Conservation (phyloP, 2,113 vertebrate genomes). For the Sphaerodactylus townsendi region DNA sequence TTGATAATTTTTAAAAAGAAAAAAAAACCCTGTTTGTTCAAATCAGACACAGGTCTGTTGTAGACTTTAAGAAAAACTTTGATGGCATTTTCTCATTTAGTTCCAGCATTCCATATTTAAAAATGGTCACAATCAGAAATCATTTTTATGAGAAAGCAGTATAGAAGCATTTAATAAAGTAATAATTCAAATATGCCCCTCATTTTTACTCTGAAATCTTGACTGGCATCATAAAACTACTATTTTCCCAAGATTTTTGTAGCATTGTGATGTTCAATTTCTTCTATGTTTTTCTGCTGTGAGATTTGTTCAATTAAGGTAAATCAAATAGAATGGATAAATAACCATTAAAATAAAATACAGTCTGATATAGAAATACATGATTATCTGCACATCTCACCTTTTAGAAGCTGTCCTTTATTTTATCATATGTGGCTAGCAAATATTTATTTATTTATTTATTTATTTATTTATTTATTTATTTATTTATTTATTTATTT, state of each 20-base stretch:
- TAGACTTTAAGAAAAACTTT: constrained; percentile 57
- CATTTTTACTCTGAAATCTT: constrained; percentile 13
- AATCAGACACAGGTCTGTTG: constrained; percentile 52
- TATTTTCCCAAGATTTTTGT: neutral
- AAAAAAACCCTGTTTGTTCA: constrained; percentile 50
- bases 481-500: too few relatives aligned
- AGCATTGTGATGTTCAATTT: accelerated
- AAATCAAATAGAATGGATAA: neutral
- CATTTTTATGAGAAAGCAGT: constrained; percentile 56
- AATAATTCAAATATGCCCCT: constrained; percentile 24
- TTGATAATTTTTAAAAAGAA: constrained; percentile 55
- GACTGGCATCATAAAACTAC: neutral
- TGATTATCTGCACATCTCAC: neutral
- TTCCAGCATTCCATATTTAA: constrained; percentile 57
- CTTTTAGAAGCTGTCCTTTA: neutral
- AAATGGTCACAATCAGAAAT: constrained; percentile 40
- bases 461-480: too few relatives aligned
- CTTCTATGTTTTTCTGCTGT: constrained; percentile 6
- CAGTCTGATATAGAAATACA: neutral
- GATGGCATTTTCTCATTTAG: constrained; percentile 64
- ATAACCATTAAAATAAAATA: neutral
- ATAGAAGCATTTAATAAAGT: constrained; percentile 40
- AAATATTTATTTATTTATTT: too few relatives aligned
- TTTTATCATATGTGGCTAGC: neutral
- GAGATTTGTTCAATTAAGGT: neutral